Conservation (phyloP, 2,113 vertebrate genomes). For the Brachirus orientalis region DNA sequence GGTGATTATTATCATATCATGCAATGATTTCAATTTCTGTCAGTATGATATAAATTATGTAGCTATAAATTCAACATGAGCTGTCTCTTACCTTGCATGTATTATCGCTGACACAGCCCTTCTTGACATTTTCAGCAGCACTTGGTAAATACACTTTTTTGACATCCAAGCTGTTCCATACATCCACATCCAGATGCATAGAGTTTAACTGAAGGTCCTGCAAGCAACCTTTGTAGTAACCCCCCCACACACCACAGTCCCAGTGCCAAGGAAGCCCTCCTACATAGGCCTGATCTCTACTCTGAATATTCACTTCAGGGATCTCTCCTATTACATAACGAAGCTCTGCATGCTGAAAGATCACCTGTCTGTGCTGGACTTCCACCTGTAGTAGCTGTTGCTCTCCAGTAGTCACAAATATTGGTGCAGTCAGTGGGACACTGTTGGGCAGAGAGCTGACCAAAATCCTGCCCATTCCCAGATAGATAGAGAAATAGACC, state of each 20-base stretch:
- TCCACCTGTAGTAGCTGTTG: constrained; percentile 83
- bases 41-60: too few relatives aligned
- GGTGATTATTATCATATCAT: too few relatives aligned
- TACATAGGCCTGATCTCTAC: constrained; percentile 77
- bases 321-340: constrained; percentile 77
- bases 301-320: constrained; percentile 50
- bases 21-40: too few relatives aligned
- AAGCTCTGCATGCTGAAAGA: constrained; percentile 63
- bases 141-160: constrained; percentile 55
- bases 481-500: constrained; percentile 82
- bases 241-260: constrained; percentile 81
- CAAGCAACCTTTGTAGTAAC: constrained; percentile 91
- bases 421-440: constrained; percentile 59
- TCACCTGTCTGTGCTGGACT: constrained; percentile 68
- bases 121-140: constrained; percentile 73
- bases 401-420: constrained; percentile 82
- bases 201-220: constrained; percentile 88
- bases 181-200: constrained; percentile 71
- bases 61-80: neutral
- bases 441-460: constrained; percentile 47
- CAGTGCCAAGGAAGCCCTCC: constrained; percentile 80
- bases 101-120: constrained; percentile 89
- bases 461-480: constrained; percentile 80
- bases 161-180: constrained; percentile 42
- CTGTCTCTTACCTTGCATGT: constrained; percentile 82